Conservation (phyloP, 2,113 vertebrate genomes). For the Mustelus asterias region DNA sequence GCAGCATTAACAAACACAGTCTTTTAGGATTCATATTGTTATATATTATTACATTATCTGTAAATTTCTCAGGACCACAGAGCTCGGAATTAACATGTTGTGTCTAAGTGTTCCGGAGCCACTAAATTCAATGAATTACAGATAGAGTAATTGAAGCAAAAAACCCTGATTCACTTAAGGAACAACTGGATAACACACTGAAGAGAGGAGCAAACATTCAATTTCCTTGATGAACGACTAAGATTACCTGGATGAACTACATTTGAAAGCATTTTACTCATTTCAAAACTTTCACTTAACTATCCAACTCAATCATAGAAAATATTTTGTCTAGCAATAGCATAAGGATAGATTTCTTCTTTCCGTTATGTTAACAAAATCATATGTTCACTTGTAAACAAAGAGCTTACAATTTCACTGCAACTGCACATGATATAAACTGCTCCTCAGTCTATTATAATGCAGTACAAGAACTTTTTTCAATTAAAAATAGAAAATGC, state of each 20-base stretch:
- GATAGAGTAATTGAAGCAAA: neutral
- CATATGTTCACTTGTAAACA: neutral
- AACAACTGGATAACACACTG: neutral
- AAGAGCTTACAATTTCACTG: neutral
- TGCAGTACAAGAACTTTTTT: neutral
- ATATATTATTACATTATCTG: too few species aligned
- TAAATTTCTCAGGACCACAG: too few species aligned
- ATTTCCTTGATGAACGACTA: neutral
- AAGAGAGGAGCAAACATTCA: neutral
- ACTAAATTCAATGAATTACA: neutral
- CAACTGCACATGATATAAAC: neutral
- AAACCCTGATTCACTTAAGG: neutral
- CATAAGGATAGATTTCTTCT: neutral
- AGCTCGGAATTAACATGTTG: too few species aligned
- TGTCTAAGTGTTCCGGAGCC: too few species aligned
- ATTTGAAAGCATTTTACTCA: neutral
- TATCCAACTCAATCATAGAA: neutral
- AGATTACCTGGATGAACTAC: neutral
- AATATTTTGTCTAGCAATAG: neutral
- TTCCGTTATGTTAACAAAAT: neutral
- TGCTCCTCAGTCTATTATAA: neutral
- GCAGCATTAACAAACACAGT: too few species aligned
- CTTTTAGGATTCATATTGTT: too few species aligned
- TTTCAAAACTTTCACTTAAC: neutral
- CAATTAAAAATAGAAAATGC: neutral